Evolutionary conservation across 2,888 invertebrate species (phyloP).

Genomic region (Cheilosia impressa): DNA sequence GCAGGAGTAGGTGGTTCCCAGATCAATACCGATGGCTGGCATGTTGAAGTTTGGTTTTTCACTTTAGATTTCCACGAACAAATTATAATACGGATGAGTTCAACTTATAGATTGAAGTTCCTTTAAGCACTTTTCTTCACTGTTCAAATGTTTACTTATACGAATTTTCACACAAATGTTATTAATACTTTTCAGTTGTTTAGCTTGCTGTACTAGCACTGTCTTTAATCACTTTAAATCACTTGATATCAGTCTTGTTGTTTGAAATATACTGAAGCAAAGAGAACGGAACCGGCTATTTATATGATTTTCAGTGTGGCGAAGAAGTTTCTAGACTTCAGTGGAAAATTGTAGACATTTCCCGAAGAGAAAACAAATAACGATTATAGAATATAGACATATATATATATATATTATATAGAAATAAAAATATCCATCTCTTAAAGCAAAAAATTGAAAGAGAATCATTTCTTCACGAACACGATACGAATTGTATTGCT

Average conservation of each 20-base stretch:
- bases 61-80: conserved; percentile 84
- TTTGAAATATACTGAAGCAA: conserved; percentile 10
- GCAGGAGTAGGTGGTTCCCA: conserved; percentile 95
- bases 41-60: conserved; percentile 89
- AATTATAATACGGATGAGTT: neutral
- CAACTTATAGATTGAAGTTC: neutral
- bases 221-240: neutral
- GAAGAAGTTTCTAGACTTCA: conserved; percentile 31
- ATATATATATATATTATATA: neutral
- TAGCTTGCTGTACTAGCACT: neutral
- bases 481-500: too few relatives aligned
- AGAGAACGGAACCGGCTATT: conserved; percentile 15
- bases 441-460: neutral
- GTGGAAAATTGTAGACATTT: neutral
- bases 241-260: conserved; percentile 87
- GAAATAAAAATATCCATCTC: neutral
- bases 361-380: neutral
- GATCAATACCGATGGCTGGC: conserved; percentile 91
- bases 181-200: neutral
- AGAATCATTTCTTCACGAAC: too few relatives aligned
- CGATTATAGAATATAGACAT: too few relatives aligned
- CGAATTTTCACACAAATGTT: neutral
- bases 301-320: conserved; percentile 18
- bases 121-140: neutral
- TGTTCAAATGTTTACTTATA: neutral